These are phyloP conservation scores for Nannobrachium achirus DNA, from an alignment of 2,113 vertebrate species.

Conservation along the genomic window DNA sequence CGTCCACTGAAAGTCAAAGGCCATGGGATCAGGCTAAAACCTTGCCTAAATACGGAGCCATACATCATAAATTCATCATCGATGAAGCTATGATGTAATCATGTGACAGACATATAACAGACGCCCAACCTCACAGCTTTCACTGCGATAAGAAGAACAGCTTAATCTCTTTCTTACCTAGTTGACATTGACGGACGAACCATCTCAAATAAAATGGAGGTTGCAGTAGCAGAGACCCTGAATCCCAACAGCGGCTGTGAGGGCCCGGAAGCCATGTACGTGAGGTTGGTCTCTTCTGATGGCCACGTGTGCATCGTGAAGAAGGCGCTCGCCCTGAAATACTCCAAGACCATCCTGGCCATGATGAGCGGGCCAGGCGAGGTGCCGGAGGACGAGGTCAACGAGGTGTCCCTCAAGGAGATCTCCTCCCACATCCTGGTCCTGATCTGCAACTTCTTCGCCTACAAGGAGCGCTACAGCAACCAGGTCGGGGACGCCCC, in stretches of 20 bases:
- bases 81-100: too few relatives aligned
- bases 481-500: conserved; percentile 80
- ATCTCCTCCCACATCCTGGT: conserved; percentile 88
- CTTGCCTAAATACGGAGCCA: too few relatives aligned
- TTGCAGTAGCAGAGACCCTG: too few relatives aligned
- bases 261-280: conserved; percentile 89
- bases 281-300: conserved; percentile 88
- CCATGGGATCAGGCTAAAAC: too few relatives aligned
- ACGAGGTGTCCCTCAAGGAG: conserved; percentile 88
- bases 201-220: too few relatives aligned
- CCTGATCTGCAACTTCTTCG: conserved; percentile 91
- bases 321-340: conserved; percentile 84
- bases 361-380: conserved; percentile 89
- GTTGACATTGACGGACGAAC: too few relatives aligned
- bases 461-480: conserved; percentile 89
- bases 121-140: too few relatives aligned
- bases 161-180: too few relatives aligned
- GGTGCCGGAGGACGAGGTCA: conserved; percentile 89
- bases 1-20: too few relatives aligned
- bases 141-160: too few relatives aligned
- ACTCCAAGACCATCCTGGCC: conserved; percentile 89
- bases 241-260: conserved; percentile 85
- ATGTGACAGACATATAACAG: too few relatives aligned
- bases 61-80: too few relatives aligned
- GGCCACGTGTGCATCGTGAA: conserved; percentile 90